These are phyloP conservation scores for Eumaeus atala DNA, from an alignment of 1,140 invertebrate genomes.

Conservation along the genomic window DNA sequence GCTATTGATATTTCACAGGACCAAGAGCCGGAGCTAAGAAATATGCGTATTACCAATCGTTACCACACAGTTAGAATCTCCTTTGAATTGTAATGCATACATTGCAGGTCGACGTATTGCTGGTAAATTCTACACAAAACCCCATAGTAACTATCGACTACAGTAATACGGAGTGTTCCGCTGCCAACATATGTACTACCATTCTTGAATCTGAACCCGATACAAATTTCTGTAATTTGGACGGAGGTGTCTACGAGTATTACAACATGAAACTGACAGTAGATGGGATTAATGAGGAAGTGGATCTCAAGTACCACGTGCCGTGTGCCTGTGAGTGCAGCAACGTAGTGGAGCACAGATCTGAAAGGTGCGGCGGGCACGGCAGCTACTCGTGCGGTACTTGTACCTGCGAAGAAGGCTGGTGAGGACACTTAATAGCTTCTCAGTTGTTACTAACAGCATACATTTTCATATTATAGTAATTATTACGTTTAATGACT, in stretches of 20 bases:
- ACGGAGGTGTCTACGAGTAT: constrained; percentile 30
- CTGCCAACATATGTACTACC: constrained; percentile 22
- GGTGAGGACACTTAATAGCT: constrained; percentile 70
- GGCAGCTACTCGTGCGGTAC: constrained; percentile 81
- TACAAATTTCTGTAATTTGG: constrained; percentile 32
- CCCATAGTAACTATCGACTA: constrained; percentile 14
- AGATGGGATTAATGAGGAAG: constrained; percentile 26
- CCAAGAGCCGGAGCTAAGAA: no score
- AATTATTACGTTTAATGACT: no score
- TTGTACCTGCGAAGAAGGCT: constrained; percentile 80
- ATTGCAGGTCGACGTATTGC: no score
- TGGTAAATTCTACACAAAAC: constrained; percentile 12
- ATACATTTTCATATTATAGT: no score
- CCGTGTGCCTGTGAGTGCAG: constrained; percentile 65
- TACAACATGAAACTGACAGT: constrained; percentile 32
- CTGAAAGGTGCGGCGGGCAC: constrained; percentile 64
- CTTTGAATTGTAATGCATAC: no score
- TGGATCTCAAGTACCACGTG: constrained; percentile 38
- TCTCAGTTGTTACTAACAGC: no score
- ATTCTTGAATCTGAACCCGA: constrained; percentile 25
- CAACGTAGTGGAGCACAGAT: constrained; percentile 56
- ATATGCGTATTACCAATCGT: no score
- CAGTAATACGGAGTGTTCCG: constrained; percentile 11
- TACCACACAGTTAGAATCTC: no score
- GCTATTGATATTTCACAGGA: no score